Evolutionary conservation across 1,140 invertebrate species (phyloP), one percentile per base, ranked within the genome.

Genomic region (Plutomurus gul): DNA sequence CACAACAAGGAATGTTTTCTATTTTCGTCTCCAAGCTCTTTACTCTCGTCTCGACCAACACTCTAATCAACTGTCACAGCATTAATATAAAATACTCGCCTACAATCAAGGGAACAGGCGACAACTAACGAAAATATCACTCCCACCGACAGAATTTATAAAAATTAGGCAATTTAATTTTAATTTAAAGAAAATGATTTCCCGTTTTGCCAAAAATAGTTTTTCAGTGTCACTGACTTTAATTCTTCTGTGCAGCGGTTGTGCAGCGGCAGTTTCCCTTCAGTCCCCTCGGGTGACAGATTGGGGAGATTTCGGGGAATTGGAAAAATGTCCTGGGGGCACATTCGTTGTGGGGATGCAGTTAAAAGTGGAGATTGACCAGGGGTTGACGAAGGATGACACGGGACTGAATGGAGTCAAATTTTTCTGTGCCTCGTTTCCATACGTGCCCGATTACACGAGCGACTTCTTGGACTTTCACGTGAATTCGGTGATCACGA

Each of bases 341-440:
- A 33, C 1, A 16, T 78, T 33, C 27, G 80, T 81, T 5, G 36
- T 27, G 6, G 80, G 80, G 11, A 71, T 81, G 49, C 39, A 77
- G 16, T 36, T 81, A 16, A 81, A 81, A 76, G 70, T 73, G n/a
- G 80, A 81, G 27, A 71, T 39, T n/a, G 46, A 73, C 20, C 43
- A 72, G 22, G 40, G 39, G 3, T 36, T 75, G 3, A 77, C 73
- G 13, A 43, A 27, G 10, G 77, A 81, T 37, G 74, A 81, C 36
- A 78, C 80, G 8, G 80, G 30, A n/a, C 36, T 81, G 18, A 81
- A 81, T 40, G 80, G 73, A 20, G 60, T 81, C 1, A 65, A 65
- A 27, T 79, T 81, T 36, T 78, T 81, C 25, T 81, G 80, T 79
- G 76, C 36, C 0, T 51, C n/a, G 5, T 36, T 76, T n/a, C n/a